Evolutionary conservation across 2,113 vertebrate species (phyloP), one percentile per base, ranked within the genome.

Genomic region (Dicerorhinus sumatrensis): DNA sequence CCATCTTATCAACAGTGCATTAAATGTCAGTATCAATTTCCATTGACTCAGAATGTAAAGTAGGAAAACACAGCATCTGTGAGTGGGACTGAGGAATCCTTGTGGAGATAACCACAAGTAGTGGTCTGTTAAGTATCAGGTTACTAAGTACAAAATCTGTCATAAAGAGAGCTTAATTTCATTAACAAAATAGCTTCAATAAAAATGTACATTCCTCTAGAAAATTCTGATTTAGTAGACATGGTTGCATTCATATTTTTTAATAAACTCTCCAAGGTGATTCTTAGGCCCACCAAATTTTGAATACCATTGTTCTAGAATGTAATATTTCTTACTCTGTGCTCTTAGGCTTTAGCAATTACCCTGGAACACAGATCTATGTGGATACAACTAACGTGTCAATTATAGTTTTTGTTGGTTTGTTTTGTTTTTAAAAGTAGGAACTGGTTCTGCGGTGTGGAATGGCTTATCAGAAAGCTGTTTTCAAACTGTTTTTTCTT

Each of bases 21-120:
- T 97, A 82, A 92, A 91, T 96, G 87, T 97, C 85, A 93, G 3
- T 85, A 67, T 93, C 93, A 97, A 51, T 97, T 95, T 91, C 77
- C 11, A 21, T 36, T 92, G 88, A 90, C 33, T 94, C 11, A 76
- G 88, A 95, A 86, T 83, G 8, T 75, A 62, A 95, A 94, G 56
- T 93, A 85, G 60, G 56, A 75, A 95, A 82, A 76, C 21, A 46
- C 17, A 93, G 3, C 6, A 8, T 51, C 67, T 73, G 29, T 97
- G 56, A 93, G 48, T 67, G 62, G n/a, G 39, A 73, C 77, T 82
- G 23, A 17, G 18, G 27, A 75, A 39, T 67, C 33, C 1, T 4
- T 29, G 5, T 85, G n/a, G 60, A 51, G 29, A 69, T 63, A 89
- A 69, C 48, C 17, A 83, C 25, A 73, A 36, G 4, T n/a, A 84